Conservation (phyloP, 2,797 vertebrate genomes). For the Megaceryle alcyon region DNA sequence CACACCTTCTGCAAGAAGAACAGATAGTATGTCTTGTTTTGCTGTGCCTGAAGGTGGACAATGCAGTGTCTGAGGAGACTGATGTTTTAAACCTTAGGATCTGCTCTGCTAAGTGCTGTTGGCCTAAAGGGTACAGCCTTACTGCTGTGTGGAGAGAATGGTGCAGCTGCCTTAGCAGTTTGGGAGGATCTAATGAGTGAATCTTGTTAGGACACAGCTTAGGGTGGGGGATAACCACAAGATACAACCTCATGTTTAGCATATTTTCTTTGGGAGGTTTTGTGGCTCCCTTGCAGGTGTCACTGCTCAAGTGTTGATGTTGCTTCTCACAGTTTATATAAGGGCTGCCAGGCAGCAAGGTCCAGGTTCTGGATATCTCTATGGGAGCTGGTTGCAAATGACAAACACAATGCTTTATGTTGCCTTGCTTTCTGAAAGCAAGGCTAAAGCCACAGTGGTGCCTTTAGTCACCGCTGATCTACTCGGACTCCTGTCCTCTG, state of each 20-base stretch:
- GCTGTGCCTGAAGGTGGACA: background rate
- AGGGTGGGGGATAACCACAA: background rate
- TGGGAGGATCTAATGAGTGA: background rate
- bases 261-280: background rate
- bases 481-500: background rate
- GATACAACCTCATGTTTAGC: background rate
- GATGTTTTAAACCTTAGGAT: background rate
- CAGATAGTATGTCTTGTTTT: background rate
- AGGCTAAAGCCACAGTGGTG: background rate
- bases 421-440: background rate
- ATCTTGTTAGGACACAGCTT: background rate
- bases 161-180: background rate
- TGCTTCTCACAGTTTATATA: background rate
- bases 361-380: background rate
- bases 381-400: background rate
- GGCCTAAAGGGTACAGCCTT: background rate
- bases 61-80: background rate
- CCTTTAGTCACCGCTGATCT: background rate
- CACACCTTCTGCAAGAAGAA: background rate
- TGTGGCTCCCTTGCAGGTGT: background rate
- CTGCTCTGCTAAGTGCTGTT: background rate
- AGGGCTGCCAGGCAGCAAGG: background rate
- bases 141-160: background rate
- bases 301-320: rapidly evolving
- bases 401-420: background rate